Percentiles rank a stretch among this genome's conserved stretches.
Conservation (phyloP, 2,113 vertebrate species). For the Macroglossus sobrinus region DNA sequence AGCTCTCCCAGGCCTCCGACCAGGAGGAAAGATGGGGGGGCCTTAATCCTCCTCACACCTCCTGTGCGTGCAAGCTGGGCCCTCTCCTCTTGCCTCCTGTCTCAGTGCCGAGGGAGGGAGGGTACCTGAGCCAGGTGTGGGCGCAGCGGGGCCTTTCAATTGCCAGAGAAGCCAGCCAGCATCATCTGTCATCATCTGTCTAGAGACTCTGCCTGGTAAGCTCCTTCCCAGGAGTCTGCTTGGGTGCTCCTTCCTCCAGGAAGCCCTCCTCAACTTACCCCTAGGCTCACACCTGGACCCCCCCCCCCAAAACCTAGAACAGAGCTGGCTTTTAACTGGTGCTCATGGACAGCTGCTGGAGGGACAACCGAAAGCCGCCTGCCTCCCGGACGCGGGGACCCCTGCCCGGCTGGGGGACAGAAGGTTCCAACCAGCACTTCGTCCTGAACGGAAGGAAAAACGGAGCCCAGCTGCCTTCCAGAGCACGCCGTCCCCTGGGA, state of each 20-base stretch:
- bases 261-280: neutral
- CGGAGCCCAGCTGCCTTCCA: neutral
- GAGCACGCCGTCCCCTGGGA: neutral
- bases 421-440: neutral
- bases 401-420: neutral
- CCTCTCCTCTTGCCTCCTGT: neutral
- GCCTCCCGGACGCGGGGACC: neutral
- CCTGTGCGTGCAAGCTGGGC: neutral
- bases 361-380: neutral
- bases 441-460: neutral
- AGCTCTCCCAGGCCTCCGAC: neutral
- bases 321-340: neutral
- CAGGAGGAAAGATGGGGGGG: neutral
- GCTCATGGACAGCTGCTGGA: neutral
- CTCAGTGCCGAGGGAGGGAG: rapidly evolving
- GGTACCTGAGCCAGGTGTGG: neutral
- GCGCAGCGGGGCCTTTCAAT: rapidly evolving
- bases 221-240: neutral
- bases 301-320: neutral
- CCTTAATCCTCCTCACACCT: neutral
- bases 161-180: neutral
- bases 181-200: neutral
- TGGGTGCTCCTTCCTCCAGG: neutral
- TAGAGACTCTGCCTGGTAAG: neutral
- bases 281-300: neutral